phyloP scores from a whole-genome alignment of 1,140 invertebrate genomes.

The Vanessa tameamea region DNA sequence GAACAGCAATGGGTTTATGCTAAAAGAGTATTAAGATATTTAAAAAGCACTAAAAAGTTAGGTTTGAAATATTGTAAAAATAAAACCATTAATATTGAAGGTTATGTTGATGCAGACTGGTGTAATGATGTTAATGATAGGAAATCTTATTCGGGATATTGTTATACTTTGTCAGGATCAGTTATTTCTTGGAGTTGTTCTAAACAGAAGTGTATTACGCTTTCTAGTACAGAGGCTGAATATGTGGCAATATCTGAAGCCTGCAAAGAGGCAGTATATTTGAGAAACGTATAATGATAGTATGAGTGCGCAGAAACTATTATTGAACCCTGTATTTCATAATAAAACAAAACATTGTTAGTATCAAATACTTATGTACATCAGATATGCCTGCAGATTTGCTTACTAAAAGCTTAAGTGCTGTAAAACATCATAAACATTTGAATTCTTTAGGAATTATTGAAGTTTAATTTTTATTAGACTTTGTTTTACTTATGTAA shows the following conservation, averaged over 20 bases:
- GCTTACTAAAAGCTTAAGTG: conserved; percentile 28
- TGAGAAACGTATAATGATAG: conserved; percentile 17
- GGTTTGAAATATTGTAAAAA: conserved; percentile 26
- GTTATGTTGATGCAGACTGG: conserved; percentile 40
- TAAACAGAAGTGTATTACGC: not conserved
- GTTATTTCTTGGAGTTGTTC: conserved; percentile 34
- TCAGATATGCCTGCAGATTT: conserved; percentile 35
- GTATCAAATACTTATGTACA: conserved; percentile 23
- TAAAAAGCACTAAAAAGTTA: conserved; percentile 26
- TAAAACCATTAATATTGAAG: conserved; percentile 14
- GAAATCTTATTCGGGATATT: conserved; percentile 38
- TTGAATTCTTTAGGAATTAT: conserved; percentile 8
- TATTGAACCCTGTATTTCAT: conserved; percentile 14
- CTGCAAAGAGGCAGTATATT: conserved; percentile 15
- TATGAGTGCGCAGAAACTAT: conserved; percentile 6
- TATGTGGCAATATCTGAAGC: conserved; percentile 3
- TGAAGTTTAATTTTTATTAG: conserved; percentile 1
- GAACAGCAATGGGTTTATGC: conserved; percentile 23
- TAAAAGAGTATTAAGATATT: conserved; percentile 32
- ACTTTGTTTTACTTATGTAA: no score
- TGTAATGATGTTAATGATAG: conserved; percentile 37
- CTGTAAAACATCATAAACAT: conserved; percentile 30
- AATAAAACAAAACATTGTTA: conserved; percentile 31
- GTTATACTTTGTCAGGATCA: conserved; percentile 30
- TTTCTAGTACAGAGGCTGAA: conserved; percentile 15